Conservation (phyloP, 2,797 vertebrate species). For the Ceryle rudis region DNA sequence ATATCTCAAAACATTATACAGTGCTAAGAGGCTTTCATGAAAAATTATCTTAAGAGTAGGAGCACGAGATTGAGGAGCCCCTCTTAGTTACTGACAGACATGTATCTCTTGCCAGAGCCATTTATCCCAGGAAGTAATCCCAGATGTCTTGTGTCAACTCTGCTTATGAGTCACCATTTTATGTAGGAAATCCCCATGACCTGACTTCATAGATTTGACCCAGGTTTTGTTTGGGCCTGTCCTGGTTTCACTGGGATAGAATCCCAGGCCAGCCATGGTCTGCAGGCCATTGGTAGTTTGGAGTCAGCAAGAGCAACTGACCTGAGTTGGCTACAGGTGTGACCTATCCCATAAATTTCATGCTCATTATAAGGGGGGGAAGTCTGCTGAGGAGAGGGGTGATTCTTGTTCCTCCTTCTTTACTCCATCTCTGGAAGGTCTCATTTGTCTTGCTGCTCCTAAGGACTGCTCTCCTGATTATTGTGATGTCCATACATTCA, state of each 20-base stretch:
- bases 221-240: background rate
- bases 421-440: background rate
- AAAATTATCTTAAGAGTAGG: background rate
- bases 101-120: background rate
- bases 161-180: background rate
- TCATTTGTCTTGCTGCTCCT: background rate
- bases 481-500: background rate
- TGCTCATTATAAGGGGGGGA: background rate
- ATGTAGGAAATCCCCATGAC: background rate
- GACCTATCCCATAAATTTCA: background rate
- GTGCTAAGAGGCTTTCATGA: background rate
- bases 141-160: background rate
- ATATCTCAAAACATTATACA: background rate
- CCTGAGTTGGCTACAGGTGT: background rate
- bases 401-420: background rate
- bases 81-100: background rate
- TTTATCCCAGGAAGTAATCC: background rate
- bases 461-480: background rate
- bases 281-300: background rate
- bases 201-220: background rate
- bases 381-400: no score
- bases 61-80: background rate
- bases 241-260: background rate
- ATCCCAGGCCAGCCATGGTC: background rate
- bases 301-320: background rate